Conservation (phyloP, 1,140 invertebrate species). For the Lysiphlebus fabarum region DNA sequence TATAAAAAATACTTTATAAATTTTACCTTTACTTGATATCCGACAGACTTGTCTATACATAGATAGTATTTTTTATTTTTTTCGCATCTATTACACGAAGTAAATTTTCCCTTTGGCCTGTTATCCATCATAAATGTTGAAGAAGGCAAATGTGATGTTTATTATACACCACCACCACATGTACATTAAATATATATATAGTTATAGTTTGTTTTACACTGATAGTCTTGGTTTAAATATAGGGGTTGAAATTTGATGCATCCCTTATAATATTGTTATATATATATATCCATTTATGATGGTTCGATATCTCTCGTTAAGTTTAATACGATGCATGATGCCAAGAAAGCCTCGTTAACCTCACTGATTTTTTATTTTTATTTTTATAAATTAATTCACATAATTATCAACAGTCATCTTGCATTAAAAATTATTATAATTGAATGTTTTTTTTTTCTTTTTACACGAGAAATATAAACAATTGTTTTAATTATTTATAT, state of each 20-base stretch:
- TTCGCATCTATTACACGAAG: conserved; percentile 8
- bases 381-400: too few relatives aligned
- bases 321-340: conserved; percentile 16
- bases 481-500: too few relatives aligned
- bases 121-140: neutral
- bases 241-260: conserved; percentile 25
- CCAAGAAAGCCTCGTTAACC: conserved; percentile 23
- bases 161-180: conserved; percentile 3
- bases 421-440: too few relatives aligned
- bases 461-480: too few relatives aligned
- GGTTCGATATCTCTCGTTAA: conserved; percentile 26
- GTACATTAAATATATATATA: neutral
- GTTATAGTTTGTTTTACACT: too few relatives aligned
- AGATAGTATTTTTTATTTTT: neutral
- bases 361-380: neutral
- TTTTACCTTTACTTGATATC: too few relatives aligned
- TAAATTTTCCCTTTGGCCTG: conserved; percentile 4
- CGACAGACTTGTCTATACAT: too few relatives aligned
- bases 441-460: too few relatives aligned
- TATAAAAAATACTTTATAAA: neutral
- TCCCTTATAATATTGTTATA: neutral
- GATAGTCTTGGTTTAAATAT: conserved; percentile 7
- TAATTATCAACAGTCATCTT: too few relatives aligned
- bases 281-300: conserved; percentile 4
- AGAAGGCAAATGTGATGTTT: neutral